A percentile compares a stretch with the other conserved stretches of the same genome.
These are phyloP conservation scores for Agelaius tricolor DNA, from an alignment of 2,113 vertebrate species.

Conservation along the genomic window DNA sequence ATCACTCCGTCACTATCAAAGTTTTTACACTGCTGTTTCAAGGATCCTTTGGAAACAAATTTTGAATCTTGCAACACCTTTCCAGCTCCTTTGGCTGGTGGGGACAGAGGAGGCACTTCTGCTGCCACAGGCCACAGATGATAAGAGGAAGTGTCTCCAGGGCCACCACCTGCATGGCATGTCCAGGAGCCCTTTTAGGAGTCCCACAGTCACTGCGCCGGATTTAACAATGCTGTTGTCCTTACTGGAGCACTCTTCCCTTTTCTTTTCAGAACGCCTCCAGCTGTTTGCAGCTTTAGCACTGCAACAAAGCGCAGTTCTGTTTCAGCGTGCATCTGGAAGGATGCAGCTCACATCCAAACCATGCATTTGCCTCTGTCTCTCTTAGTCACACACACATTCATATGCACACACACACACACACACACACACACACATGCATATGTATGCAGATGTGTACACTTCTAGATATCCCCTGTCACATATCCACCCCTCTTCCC, in stretches of 20 bases:
- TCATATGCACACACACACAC: accelerated
- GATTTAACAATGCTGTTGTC: background rate
- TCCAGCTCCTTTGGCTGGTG: background rate
- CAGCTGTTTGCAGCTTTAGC: background rate
- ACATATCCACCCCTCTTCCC: background rate
- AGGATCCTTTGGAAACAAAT: background rate
- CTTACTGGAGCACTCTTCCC: background rate
- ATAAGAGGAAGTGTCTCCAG: background rate
- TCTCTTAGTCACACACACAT: background rate
- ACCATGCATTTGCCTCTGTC: background rate
- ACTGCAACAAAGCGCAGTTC: background rate
- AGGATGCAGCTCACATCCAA: background rate
- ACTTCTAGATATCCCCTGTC: background rate
- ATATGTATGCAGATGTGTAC: accelerated
- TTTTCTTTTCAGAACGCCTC: background rate
- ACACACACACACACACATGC: accelerated
- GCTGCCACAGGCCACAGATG: background rate
- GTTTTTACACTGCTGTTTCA: background rate
- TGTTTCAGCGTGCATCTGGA: accelerated
- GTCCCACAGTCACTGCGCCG: background rate
- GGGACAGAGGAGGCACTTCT: background rate
- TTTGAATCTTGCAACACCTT: background rate
- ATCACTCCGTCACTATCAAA: background rate
- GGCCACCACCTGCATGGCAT: accelerated
- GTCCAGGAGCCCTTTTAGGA: background rate